Evolutionary conservation across 2,113 vertebrate genomes (phyloP).

Genomic region (Silurus glanis): DNA sequence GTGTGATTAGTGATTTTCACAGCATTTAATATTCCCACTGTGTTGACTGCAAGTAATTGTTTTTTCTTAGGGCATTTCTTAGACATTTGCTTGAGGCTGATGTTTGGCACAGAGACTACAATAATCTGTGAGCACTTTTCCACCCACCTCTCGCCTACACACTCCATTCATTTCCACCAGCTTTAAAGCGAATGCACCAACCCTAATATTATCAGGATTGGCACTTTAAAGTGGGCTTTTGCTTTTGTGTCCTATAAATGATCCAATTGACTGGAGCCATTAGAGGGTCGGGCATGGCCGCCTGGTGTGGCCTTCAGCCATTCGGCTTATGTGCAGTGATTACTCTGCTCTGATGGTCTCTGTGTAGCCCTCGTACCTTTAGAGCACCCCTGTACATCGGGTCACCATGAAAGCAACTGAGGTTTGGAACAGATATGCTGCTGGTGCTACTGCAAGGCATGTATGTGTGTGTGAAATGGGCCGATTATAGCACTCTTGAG

Average conservation of each 20-base stretch:
- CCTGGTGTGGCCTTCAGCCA: conserved; percentile 25
- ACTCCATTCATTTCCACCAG: conserved; percentile 18
- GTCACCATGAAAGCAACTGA: not conserved
- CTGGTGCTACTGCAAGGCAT: conserved; percentile 11
- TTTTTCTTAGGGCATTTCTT: not conserved
- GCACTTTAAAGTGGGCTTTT: conserved; percentile 35
- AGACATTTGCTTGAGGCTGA: not conserved
- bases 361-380: conserved; percentile 17
- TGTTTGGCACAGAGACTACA: conserved; percentile 3
- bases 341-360: conserved; percentile 20
- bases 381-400: conserved; percentile 8
- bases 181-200: not conserved
- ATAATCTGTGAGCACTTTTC: conserved; percentile 18
- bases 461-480: conserved; percentile 22
- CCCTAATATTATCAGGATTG: conserved; percentile 38
- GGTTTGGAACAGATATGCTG: conserved; percentile 13
- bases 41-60: conserved; percentile 13
- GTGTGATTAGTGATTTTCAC: not conserved
- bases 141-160: not conserved
- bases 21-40: not conserved
- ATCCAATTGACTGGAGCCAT: conserved; percentile 55
- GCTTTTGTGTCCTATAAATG: conserved; percentile 65
- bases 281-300: conserved; percentile 53
- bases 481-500: conserved; percentile 48
- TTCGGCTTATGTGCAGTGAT: conserved; percentile 41